phyloP scores from a whole-genome alignment of 2,888 invertebrate species.

The Andrena camellia region DNA sequence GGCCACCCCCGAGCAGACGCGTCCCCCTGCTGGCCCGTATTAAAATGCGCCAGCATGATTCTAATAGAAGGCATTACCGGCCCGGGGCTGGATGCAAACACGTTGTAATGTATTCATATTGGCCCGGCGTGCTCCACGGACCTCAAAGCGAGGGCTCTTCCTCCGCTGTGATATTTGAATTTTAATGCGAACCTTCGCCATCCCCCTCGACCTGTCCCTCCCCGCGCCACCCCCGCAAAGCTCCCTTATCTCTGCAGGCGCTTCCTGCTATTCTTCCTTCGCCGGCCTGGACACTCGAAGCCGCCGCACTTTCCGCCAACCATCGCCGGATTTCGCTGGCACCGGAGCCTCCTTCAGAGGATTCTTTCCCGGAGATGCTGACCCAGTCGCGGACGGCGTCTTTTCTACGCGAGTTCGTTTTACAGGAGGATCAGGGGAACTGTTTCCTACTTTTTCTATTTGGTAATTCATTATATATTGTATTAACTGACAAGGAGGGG shows the following conservation, averaged over 20 bases:
- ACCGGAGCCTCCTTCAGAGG: not conserved
- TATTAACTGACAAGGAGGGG: too few species aligned
- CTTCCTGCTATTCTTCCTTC: constrained; percentile 14
- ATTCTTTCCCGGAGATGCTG: constrained; percentile 14
- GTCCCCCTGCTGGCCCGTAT: constrained; percentile 64
- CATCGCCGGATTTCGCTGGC: constrained; percentile 67
- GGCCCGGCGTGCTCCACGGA: constrained; percentile 71
- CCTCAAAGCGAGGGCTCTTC: constrained; percentile 72
- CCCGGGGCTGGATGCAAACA: constrained; percentile 76
- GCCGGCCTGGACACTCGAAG: constrained; percentile 32
- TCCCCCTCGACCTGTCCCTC: constrained; percentile 5
- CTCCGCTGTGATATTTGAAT: constrained; percentile 76
- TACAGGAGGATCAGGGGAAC: too few species aligned
- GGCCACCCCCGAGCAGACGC: constrained; percentile 19
- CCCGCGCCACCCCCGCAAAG: not conserved
- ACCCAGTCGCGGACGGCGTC: not conserved
- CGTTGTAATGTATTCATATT: constrained; percentile 82
- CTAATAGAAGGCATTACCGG: constrained; percentile 82
- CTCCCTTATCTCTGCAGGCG: constrained; percentile 15
- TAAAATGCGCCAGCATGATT: constrained; percentile 83
- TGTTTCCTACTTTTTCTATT: too few species aligned
- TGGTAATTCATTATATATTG: too few species aligned
- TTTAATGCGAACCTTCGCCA: constrained; percentile 73
- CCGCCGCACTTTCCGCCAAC: constrained; percentile 53
- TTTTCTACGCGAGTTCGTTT: not conserved